phyloP scores from a whole-genome alignment of 2,797 vertebrate species.

The Alca torda region DNA sequence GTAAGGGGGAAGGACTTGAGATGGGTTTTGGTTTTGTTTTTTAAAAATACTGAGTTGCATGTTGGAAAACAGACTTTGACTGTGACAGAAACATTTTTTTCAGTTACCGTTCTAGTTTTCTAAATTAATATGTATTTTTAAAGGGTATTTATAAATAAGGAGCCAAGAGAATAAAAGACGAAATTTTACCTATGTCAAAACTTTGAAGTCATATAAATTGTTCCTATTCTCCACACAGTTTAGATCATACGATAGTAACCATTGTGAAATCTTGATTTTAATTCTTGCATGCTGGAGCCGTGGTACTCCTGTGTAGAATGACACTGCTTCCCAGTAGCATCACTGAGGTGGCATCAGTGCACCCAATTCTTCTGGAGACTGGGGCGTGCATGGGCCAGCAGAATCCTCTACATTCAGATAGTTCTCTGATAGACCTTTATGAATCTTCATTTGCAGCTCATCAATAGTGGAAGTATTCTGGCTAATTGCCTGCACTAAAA shows the following conservation, averaged over 20 bases:
- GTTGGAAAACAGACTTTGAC: background rate
- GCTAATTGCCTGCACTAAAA: background rate
- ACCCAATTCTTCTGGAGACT: background rate
- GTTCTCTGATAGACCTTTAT: background rate
- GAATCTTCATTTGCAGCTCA: background rate
- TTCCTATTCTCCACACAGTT: background rate
- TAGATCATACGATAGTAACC: background rate
- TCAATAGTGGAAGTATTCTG: background rate
- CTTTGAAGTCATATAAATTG: background rate
- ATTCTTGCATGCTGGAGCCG: background rate
- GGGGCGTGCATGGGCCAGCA: accelerated
- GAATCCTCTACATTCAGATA: background rate
- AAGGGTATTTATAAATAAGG: background rate
- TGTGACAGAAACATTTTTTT: background rate
- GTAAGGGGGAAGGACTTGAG: background rate
- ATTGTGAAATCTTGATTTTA: background rate
- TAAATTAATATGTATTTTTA: background rate
- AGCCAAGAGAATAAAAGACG: background rate
- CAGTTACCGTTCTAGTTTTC: background rate
- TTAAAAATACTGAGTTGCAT: background rate
- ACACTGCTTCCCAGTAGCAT: background rate
- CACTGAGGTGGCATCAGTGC: background rate
- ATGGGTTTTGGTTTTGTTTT: background rate
- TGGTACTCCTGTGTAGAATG: background rate
- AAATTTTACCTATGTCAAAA: background rate